Evolutionary conservation across 2,113 vertebrate genomes (phyloP), one percentile per base, ranked within the genome.

Genomic region (Brachirus orientalis): DNA sequence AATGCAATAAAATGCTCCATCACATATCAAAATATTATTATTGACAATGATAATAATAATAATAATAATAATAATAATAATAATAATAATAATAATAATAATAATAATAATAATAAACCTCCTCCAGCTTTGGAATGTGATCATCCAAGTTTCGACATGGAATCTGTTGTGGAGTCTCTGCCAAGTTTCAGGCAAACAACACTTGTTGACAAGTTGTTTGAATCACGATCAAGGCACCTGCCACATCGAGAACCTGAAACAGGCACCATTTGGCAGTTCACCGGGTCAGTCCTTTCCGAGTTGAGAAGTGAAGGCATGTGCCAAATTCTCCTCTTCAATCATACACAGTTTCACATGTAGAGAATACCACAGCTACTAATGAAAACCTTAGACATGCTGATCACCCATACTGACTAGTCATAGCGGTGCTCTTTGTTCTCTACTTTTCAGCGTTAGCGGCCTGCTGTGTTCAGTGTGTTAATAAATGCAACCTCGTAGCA

Each of bases 231-330:
- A 89, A 92, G 83, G 89, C 90, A 91, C 92, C 92, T 91, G 90
- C 85, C 86, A 91, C 89, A 86, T 82, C 80, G 85, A 84, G 79
- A 92, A 92, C 91, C 92, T 92, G 90, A 89, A 89, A 86, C 86
- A 83, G 86, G 82, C 90, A 89, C 90, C 92, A 93, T 92, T 93
- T 93, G 92, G 91, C 47, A 63, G 89, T 86, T 88, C 89, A 87
- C 53, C 60, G 75, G 91, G 89, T 90, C 90, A 86, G 63, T 72
- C 75, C 77, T 59, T 66, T 88, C 77, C 76, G 81, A 75, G 81
- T 76, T 81, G 81, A 73, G 59, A 67, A 83, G 71, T 58, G 64
- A 67, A 56, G 59, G 47, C 50, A 22, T 8, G 63, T 86, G 92
- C 90, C 91, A 92, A 83, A 70, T 82, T 56, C 65, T 79, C 63